Evolutionary conservation across 2,888 invertebrate species (phyloP), one percentile per base, ranked within the genome.

Genomic region (Drosophila siamana): DNA sequence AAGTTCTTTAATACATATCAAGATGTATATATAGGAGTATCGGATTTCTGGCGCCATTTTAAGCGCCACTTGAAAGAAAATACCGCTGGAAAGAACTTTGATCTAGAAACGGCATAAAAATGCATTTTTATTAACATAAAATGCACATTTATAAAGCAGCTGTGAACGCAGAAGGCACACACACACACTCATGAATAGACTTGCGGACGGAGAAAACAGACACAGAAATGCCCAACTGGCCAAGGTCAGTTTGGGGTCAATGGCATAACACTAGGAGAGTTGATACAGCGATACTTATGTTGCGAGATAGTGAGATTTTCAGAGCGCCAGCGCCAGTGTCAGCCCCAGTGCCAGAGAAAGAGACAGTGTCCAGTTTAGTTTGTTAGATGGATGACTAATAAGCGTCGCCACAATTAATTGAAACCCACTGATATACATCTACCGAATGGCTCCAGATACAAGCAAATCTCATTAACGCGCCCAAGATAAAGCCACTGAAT

Each of bases 311-410:
- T 60, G 50, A 75, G 60, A 70, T 59, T 59, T 65, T 56, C 62
- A 63, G 77, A 74, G 74, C 74, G 74, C 74, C 74, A 74, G 69
- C 63, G 55, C 59, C 72, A 72, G 52, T n/a, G 60, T 26, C 64
- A 71, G 70, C 47, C 22, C 1, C 24, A 74, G 77, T 72, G 74
- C 74, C 74, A 74, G 69, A 55, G 54, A 54, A 73, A 72, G 52
- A 13, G 48, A 15, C 28, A 48, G 48, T 41, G 36, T 16, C 48
- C 62, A 76, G 56, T 69, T 70, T 71, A 74, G 88, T 90, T 91
- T 90, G 83, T 80, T 90, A 91, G 90, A 91, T 91, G 90, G 91
- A 91, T 91, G 91, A 90, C 90, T 90, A 91, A 91, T 90, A 90
- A 88, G 84, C 88, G 83, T 82, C 89, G 87, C 84, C 88, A 87